These are phyloP conservation scores for Pandemis heparana DNA, from an alignment of 2,888 invertebrate genomes.

Conservation along the genomic window DNA sequence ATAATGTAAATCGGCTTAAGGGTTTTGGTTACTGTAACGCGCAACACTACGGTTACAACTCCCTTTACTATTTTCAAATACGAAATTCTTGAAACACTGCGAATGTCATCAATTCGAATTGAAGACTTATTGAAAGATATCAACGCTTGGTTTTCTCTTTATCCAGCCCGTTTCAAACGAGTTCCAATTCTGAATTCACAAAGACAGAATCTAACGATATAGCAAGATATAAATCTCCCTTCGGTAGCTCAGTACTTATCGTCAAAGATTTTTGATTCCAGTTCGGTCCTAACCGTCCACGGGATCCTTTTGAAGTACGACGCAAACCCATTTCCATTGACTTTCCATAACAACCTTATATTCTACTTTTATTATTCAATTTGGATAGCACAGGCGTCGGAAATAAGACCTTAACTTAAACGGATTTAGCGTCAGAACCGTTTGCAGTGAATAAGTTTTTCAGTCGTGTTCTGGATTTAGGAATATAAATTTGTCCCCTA, in stretches of 20 bases:
- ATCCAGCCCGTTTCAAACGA: background rate
- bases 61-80: too few species aligned
- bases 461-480: conserved; percentile 31
- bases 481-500: conserved; percentile 39
- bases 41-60: too few species aligned
- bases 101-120: too few species aligned
- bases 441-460: conserved; percentile 14
- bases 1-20: too few species aligned
- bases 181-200: background rate
- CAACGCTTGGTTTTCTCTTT: background rate
- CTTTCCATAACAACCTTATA: conserved; percentile 37
- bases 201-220: background rate
- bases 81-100: too few species aligned
- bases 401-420: conserved; percentile 7
- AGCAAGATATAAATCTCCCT: background rate
- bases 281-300: conserved; percentile 5
- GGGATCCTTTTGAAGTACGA: conserved; percentile 28
- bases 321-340: conserved; percentile 18
- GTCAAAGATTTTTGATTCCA: conserved; percentile 12
- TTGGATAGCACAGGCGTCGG: conserved; percentile 3
- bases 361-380: conserved; percentile 39
- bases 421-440: conserved; percentile 8
- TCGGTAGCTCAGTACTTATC: background rate
- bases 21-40: too few species aligned
- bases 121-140: too few species aligned